Conservation (phyloP, 2,113 vertebrate species). For the Phylloscopus trochiloides region DNA sequence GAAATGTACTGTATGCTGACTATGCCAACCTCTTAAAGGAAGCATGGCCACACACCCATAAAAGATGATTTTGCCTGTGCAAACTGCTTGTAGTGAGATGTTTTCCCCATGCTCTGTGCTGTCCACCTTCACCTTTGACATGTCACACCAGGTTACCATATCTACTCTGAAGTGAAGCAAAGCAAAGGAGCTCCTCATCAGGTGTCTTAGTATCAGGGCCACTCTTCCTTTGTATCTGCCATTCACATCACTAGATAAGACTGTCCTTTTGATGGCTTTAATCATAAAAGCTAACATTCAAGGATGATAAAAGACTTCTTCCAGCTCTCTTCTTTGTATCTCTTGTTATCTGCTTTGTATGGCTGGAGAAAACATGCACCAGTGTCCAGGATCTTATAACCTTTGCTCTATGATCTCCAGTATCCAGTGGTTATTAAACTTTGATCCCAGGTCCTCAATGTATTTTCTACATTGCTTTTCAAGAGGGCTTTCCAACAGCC, state of each 20-base stretch:
- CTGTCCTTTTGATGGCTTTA: background rate
- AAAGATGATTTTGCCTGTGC: background rate
- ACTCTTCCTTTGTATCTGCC: background rate
- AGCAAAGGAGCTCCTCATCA: background rate
- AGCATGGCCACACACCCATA: background rate
- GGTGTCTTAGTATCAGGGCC: background rate
- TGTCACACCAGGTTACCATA: background rate
- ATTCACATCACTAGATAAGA: background rate
- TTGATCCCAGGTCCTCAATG: background rate
- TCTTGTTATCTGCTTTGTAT: background rate
- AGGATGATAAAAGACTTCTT: background rate
- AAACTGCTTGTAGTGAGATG: background rate
- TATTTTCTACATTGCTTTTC: background rate
- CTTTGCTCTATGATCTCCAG: background rate
- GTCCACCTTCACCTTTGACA: background rate
- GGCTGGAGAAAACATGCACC: background rate
- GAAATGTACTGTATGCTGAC: background rate
- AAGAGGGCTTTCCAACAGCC: background rate
- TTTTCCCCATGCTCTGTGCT: background rate
- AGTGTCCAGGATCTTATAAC: background rate
- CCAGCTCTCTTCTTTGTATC: background rate
- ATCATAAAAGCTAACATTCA: background rate
- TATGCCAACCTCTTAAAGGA: background rate
- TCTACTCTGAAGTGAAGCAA: background rate
- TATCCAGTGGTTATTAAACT: background rate